Evolutionary conservation across 2,888 invertebrate species (phyloP).

Genomic region (Alcis repandata): DNA sequence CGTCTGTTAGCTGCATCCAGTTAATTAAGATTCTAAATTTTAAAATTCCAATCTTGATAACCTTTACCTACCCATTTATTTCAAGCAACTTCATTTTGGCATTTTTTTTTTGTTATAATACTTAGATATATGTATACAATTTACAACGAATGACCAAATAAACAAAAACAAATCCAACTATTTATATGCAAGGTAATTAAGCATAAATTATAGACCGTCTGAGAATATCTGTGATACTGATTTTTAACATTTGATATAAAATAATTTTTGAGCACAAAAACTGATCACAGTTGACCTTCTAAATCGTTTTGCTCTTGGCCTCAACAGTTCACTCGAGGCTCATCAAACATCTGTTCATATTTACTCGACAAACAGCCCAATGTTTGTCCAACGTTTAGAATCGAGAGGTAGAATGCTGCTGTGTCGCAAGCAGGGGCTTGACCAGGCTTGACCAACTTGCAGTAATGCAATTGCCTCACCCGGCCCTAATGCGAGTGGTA

Average conservation of each 20-base stretch:
- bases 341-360: conserved; percentile 25
- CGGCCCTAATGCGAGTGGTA: conserved; percentile 33
- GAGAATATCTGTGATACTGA: not conserved
- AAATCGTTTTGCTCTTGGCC: conserved; percentile 17
- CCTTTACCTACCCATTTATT: no score
- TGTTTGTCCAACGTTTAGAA: conserved; percentile 41
- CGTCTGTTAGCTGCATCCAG: no score
- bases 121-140: no score
- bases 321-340: conserved; percentile 17
- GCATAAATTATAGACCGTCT: no score
- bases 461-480: conserved; percentile 44
- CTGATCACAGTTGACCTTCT: conserved; percentile 10
- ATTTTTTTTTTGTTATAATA: no score
- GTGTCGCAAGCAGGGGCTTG: conserved; percentile 45
- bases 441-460: conserved; percentile 49
- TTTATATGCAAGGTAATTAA: no score
- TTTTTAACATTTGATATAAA: not conserved
- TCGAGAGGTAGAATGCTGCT: conserved; percentile 44
- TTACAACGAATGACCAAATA: no score
- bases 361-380: conserved; percentile 30
- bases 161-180: no score
- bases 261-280: not conserved
- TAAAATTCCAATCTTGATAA: no score
- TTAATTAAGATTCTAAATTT: no score
- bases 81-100: no score